Base-by-base conservation (phyloP, 2,888 invertebrate genomes). In the Noctua janthe region DNA sequence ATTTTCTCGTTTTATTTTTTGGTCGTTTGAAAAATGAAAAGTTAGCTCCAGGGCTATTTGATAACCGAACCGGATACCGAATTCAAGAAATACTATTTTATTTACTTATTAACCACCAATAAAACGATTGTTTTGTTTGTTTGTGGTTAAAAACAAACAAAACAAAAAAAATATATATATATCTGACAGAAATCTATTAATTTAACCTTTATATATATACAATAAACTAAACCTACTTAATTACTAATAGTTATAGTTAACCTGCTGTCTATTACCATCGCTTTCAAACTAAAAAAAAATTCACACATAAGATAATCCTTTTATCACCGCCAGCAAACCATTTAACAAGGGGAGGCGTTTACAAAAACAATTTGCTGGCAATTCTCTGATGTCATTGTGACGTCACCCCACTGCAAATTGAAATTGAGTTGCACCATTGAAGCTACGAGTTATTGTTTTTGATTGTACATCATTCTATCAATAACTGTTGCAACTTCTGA, bases 401-500 rank as follows among this genome's bases (percentile, higher is more conserved):
- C 88, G 77, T 87, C 87, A 90, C 91, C 93, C 95, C 90, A 88
- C 83, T 86, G 82, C 76, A 91, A 94, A 95, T 94, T 94, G 93
- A 92, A 94, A 94, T 94, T 94, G 95, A 94, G 94, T 95, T 94
- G 94, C 92, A 92, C 93, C 88, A 94, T 94, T 94, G 94, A 92
- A 92, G 91, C 87, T 86, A 70, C 86, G 80, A 80, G 84, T 86
- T 86, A 86, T 86, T 88, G 84, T 86, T 82, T 83, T 67, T 81
- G 47, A 85, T 82, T 81, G 49, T 67, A 77, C 59, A 80, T 71
- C 70, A 64, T 54, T 77, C 66, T 59, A 76, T 74, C 69, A 80
- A 75, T 51, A 74, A 59, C 35, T 56, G 13, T 59, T 71, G 39
- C n/a, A 66, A 72, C 13, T 67, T 39, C 13, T 72, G 64, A 49